A percentile compares a stretch with the other conserved stretches of the same genome.
phyloP scores from a whole-genome alignment of 2,888 invertebrate genomes.

The Diarsia rubi region DNA sequence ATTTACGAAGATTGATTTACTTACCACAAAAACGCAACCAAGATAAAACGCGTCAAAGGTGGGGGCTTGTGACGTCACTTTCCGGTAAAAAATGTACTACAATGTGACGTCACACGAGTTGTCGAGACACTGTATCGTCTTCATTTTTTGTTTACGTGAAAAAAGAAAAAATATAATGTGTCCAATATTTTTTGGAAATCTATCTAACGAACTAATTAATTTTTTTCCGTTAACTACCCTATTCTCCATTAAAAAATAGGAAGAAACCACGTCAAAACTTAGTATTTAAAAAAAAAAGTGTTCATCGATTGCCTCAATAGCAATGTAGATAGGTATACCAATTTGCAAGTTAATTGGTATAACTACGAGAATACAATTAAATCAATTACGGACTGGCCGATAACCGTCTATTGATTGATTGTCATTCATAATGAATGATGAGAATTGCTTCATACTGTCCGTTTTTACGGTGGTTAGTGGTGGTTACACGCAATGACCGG shows the following conservation, averaged over 20 bases:
- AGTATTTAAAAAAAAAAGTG: constrained; percentile 11
- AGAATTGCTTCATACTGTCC: constrained; percentile 39
- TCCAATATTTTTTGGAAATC: no score
- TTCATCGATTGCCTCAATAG: constrained; percentile 15
- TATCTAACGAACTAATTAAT: no score
- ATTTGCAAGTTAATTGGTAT: constrained; percentile 61
- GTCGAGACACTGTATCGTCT: no score
- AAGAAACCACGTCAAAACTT: constrained; percentile 6
- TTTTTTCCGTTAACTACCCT: no score
- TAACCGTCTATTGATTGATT: constrained; percentile 37
- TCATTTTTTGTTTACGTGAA: no score
- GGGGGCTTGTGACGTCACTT: no score
- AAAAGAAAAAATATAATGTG: no score
- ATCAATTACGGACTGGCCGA: constrained; percentile 36
- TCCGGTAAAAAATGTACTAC: no score
- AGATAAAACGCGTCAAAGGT: no score
- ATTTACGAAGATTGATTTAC: no score
- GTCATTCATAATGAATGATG: constrained; percentile 53
- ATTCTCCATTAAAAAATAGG: neutral
- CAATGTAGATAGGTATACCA: constrained; percentile 39
- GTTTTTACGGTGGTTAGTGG: constrained; percentile 16
- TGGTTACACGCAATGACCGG: constrained; percentile 9
- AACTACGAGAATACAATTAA: constrained; percentile 60
- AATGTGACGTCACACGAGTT: no score
- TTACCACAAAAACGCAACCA: no score